Base-by-base conservation (phyloP, 2,113 vertebrate genomes). In the Nesospiza acunhae region DNA sequence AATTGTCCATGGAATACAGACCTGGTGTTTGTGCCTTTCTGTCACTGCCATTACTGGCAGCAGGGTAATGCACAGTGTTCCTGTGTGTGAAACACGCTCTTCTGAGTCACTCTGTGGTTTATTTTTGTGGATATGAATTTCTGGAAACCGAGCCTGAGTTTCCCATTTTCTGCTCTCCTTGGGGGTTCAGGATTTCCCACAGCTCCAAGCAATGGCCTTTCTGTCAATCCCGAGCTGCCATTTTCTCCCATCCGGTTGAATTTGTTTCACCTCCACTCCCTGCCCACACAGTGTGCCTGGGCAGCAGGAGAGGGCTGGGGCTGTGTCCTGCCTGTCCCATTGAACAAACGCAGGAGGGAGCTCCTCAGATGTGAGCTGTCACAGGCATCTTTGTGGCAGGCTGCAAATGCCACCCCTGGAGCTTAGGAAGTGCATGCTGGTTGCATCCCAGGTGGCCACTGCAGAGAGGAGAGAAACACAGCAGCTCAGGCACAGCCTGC, bases 61-160 rank as follows among this genome's bases (percentile, higher is more conserved):
- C 83, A 90, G 46, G 33, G 77, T 59, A 78, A 41, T 31, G 72
- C 52, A 46, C 76, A 73, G n/a, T 33, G 44, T 87, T 81, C 30
- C 9, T 21, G 70, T 84, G 67, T 87, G 78, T 56, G 79, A 93
- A 94, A 86, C 84, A 93, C 0, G 0, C n/a, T 95, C 49, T 79
- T 87, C 81, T 91, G 82, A 96, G 58, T 94, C 93, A 91, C 53
- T 80, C 81, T 35, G 70, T 84, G 68, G 44, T 85, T 87, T 83
- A 35, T 39, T 78, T 90, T 55, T 93, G 67, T 78, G 44, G 46
- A 27, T 72, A 35, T 52, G 31, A 46, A 56, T 91, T 89, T 94
- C 93, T 94, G 91, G 84, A 94, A 97, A 42, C 41, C 0, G 0
- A 87, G 74, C 46, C 44, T 24, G 10, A 49, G 44, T 80, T 85